Percentiles rank a stretch among this genome's conserved stretches.
Conservation (phyloP, 1,140 invertebrate species). For the Temnothorax longispinosus region DNA sequence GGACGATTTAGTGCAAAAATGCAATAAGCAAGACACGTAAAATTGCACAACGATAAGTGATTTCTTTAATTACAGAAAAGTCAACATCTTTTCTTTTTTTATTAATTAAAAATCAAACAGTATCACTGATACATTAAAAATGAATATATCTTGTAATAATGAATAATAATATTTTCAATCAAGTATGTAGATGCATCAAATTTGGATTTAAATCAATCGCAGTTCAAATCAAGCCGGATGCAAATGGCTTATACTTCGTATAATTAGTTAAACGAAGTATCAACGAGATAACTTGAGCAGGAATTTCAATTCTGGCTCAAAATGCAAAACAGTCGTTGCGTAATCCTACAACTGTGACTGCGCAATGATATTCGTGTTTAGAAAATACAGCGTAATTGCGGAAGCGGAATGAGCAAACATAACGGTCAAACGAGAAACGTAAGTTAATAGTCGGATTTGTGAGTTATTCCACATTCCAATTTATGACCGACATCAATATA, state of each 20-base stretch:
- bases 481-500: neutral
- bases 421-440: neutral
- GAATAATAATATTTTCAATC: neutral
- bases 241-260: neutral
- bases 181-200: neutral
- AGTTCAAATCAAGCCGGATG: too few relatives aligned
- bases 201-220: neutral
- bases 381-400: neutral
- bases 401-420: neutral
- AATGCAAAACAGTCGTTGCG: neutral
- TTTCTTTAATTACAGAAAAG: neutral
- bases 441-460: neutral
- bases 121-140: neutral
- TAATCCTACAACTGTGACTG: slow-evolving; percentile 21
- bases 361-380: slow-evolving; percentile 6
- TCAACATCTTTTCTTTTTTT: neutral
- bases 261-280: slow-evolving; percentile 13
- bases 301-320: slow-evolving; percentile 22
- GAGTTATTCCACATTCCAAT: neutral
- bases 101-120: neutral
- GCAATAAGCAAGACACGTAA: neutral
- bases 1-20: neutral
- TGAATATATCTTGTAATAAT: neutral
- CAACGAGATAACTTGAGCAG: slow-evolving; percentile 13
- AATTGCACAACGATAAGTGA: neutral